These are phyloP conservation scores for Ceratosolen fusciceps DNA, from an alignment of 1,140 invertebrate genomes.

Conservation along the genomic window DNA sequence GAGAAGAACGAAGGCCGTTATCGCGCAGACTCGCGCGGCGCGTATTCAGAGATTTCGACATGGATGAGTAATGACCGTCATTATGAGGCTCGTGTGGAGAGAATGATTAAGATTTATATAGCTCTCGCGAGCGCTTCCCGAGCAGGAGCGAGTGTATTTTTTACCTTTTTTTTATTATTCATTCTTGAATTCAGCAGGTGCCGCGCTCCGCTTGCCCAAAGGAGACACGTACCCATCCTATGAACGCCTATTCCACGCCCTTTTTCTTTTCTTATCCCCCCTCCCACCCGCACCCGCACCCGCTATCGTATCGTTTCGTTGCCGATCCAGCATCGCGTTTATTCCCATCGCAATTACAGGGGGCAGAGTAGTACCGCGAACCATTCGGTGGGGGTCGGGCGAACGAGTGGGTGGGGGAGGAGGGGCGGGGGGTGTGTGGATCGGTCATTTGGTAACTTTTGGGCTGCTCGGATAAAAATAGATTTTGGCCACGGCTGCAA, in stretches of 20 bases:
- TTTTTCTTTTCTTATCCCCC: background rate
- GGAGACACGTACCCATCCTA: too few relatives aligned
- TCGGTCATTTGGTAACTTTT: too few relatives aligned
- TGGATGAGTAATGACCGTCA: slow-evolving; percentile 44
- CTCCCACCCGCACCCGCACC: too few relatives aligned
- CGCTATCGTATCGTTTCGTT: too few relatives aligned
- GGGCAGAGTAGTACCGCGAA: too few relatives aligned
- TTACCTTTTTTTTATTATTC: slow-evolving; percentile 19
- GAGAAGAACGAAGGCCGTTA: slow-evolving; percentile 29
- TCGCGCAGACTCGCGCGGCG: background rate
- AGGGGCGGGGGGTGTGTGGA: too few relatives aligned
- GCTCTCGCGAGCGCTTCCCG: background rate
- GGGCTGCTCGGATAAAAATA: too few relatives aligned
- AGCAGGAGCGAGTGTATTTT: slow-evolving; percentile 1
- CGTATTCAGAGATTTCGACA: slow-evolving; percentile 32
- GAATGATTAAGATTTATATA: slow-evolving; percentile 37
- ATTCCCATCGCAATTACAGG: too few relatives aligned
- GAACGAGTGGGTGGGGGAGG: too few relatives aligned
- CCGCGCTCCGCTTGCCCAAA: background rate
- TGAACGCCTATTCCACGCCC: background rate
- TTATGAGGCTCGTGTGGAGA: slow-evolving; percentile 25
- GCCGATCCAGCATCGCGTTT: too few relatives aligned
- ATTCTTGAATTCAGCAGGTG: background rate
- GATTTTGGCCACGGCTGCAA: slow-evolving; percentile 21
- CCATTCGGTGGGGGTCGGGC: too few relatives aligned